These are phyloP conservation scores for Anarhynchus alexandrinus DNA, from an alignment of 2,113 vertebrate species.

Conservation along the genomic window DNA sequence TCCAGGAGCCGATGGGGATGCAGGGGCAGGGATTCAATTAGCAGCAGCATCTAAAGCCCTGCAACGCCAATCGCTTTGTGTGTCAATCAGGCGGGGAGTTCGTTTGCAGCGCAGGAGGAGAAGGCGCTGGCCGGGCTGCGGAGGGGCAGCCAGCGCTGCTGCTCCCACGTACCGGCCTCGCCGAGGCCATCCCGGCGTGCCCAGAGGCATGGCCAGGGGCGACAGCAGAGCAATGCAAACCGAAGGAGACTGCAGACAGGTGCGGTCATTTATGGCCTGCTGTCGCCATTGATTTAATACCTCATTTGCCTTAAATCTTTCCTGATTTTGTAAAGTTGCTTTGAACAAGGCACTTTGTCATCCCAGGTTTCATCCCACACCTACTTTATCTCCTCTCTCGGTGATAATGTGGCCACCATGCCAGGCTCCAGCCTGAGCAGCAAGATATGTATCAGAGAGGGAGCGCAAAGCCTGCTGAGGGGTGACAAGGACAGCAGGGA, in stretches of 20 bases:
- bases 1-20: background rate
- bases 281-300: background rate
- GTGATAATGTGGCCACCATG: background rate
- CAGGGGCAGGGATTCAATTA: background rate
- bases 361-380: background rate
- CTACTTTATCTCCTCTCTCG: background rate
- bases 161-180: background rate
- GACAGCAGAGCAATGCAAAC: background rate
- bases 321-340: background rate
- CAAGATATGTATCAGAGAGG: accelerated
- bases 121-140: accelerated
- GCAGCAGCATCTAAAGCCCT: background rate
- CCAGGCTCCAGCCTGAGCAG: background rate
- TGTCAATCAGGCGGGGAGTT: background rate
- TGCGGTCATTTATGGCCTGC: background rate
- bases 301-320: background rate
- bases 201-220: background rate
- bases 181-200: background rate
- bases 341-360: background rate
- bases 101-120: background rate
- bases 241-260: background rate
- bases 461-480: background rate
- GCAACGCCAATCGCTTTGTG: background rate
- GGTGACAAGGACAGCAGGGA: background rate
- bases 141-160: background rate